Conservation (phyloP, 2,888 invertebrate genomes). For the Teleiodes luculella region DNA sequence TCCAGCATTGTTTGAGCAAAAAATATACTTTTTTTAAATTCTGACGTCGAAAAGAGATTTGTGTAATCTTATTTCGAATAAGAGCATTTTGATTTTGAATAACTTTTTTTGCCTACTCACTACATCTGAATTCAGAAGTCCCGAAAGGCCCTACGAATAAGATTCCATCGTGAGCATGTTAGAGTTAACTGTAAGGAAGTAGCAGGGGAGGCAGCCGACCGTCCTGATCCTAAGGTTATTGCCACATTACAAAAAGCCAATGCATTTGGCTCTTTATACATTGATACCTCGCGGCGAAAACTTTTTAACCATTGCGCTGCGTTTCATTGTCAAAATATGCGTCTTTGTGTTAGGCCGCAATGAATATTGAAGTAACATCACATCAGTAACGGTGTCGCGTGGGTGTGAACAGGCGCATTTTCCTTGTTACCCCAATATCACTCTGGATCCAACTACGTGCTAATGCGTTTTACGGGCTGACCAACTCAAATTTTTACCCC, state of each 20-base stretch:
- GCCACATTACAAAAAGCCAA: constrained; percentile 72
- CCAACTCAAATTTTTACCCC: constrained; percentile 47
- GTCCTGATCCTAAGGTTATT: constrained; percentile 62
- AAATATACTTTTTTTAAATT: too few relatives aligned
- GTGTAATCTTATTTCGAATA: too few relatives aligned
- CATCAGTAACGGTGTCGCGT: neutral
- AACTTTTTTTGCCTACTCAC: too few relatives aligned
- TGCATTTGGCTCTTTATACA: constrained; percentile 41
- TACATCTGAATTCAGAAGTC: too few relatives aligned
- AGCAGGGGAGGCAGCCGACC: constrained; percentile 44
- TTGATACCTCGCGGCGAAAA: neutral
- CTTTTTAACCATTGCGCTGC: neutral
- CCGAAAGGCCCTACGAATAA: constrained; percentile 19
- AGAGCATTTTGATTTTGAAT: too few relatives aligned
- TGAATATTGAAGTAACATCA: neutral
- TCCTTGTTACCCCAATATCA: constrained; percentile 60
- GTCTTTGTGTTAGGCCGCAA: neutral
- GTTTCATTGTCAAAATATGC: neutral
- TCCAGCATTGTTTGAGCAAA: too few relatives aligned
- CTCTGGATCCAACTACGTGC: constrained; percentile 60
- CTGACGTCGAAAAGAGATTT: too few relatives aligned
- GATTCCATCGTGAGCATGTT: constrained; percentile 44
- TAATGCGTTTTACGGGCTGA: constrained; percentile 67
- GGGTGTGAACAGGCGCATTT: constrained; percentile 24
- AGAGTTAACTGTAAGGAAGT: constrained; percentile 39